Base-by-base conservation (phyloP, 2,113 vertebrate genomes). In the Emydura subglobosa region DNA sequence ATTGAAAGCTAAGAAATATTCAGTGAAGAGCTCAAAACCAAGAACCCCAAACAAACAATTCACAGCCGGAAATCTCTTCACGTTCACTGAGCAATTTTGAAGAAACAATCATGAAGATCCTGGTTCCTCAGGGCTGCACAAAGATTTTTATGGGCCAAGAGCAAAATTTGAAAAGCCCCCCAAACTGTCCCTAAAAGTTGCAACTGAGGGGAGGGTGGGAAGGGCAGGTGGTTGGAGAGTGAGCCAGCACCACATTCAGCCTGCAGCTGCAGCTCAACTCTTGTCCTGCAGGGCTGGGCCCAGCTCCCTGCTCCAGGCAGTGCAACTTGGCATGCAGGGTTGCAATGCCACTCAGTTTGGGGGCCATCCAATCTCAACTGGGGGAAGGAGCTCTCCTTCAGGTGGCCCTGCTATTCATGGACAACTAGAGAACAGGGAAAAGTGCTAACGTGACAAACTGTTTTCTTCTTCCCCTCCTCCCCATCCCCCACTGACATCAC, bases 1-100 rank as follows among this genome's bases (percentile, higher is more conserved):
- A 57, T 7, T 8, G 22, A 24, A 24, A 21, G 42, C 4, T 47
- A 10, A 0, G 0, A 79, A 59, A 61, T 3, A 11, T 82, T 86
- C 59, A 72, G 21, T 7, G 11, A 79, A 25, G 2, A 1, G 1
- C 51, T 78, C 61, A 79, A 34, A 50, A 21, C 22, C 21, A 16
- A 72, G 50, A 54, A 34, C 2, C n/a, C n/a, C 39, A 42, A 65
- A 14, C 27, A 79, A 59, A 27, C 13, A 51, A 19, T 21, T 21
- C 8, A 76, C 16, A 76, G 39, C 42, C 72, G 12, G 39, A 44
- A 74, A 44, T 42, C 39, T 25, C 39, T 74, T 44, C 21, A 74
- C 2, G 10, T 42, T 44, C 39, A 74, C 16, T 39, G 72, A 74
- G 24, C 22, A 76, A 76, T 44, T 44, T 27, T 24, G 72, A 76